These are phyloP conservation scores for Neuroterus valhalla DNA, from an alignment of 1,140 invertebrate species.

Conservation along the genomic window DNA sequence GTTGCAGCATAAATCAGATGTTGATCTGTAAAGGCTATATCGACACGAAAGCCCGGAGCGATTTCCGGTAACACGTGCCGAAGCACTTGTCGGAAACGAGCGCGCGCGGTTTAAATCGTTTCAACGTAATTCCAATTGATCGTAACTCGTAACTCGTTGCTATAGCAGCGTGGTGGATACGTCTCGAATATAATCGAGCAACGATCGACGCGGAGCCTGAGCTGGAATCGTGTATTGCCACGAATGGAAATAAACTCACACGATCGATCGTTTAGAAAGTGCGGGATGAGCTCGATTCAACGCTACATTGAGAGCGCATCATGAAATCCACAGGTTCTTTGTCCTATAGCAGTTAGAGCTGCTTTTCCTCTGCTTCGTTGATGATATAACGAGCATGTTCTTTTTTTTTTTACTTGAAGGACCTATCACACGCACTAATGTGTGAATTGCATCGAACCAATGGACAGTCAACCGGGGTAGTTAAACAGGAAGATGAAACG, in stretches of 20 bases:
- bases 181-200: not conserved
- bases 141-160: slow-evolving; percentile 28
- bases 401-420: not conserved
- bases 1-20: not conserved
- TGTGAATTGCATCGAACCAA: not conserved
- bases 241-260: slow-evolving; percentile 49
- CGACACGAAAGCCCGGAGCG: slow-evolving; percentile 6
- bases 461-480: too few species aligned
- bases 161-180: not conserved
- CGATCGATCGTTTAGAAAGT: slow-evolving; percentile 63
- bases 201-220: slow-evolving; percentile 6
- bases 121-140: slow-evolving; percentile 38
- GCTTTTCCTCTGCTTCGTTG: not conserved
- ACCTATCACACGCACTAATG: not conserved
- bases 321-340: slow-evolving; percentile 21
- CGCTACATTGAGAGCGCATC: slow-evolving; percentile 35
- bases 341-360: slow-evolving; percentile 7
- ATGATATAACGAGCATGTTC: slow-evolving; percentile 3
- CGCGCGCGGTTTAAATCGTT: slow-evolving; percentile 5
- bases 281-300: slow-evolving; percentile 54
- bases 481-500: too few species aligned
- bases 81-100: slow-evolving; percentile 26
- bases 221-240: slow-evolving; percentile 46
- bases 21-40: not conserved
- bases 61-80: slow-evolving; percentile 30